Conservation (phyloP, 2,888 invertebrate species). For the Patella ulyssiponensis region DNA sequence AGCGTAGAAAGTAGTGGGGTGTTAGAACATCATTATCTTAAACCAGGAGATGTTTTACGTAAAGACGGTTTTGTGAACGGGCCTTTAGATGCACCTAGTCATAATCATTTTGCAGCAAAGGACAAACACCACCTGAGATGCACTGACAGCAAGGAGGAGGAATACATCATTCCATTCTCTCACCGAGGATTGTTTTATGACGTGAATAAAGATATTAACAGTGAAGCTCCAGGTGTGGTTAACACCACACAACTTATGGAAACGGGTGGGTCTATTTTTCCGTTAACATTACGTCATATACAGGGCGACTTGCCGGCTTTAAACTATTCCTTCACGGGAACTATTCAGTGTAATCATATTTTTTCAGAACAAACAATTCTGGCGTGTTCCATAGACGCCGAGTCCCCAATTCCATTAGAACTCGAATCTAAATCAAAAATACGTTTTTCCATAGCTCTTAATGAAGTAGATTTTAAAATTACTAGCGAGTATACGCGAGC, state of each 20-base stretch:
- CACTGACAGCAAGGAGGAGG: slow-evolving; percentile 47
- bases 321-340: slow-evolving; percentile 43
- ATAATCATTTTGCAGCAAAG: neutral
- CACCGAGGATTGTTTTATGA: slow-evolving; percentile 43
- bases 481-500: slow-evolving; percentile 45
- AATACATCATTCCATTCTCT: slow-evolving; percentile 41
- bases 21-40: slow-evolving; percentile 33
- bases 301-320: slow-evolving; percentile 49
- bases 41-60: slow-evolving; percentile 38
- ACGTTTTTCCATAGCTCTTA: slow-evolving; percentile 47
- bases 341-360: slow-evolving; percentile 39
- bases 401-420: slow-evolving; percentile 43
- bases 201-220: slow-evolving; percentile 32
- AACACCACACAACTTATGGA: slow-evolving; percentile 22
- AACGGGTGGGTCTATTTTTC: slow-evolving; percentile 37
- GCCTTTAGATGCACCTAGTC: slow-evolving; percentile 3
- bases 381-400: slow-evolving; percentile 44
- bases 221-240: slow-evolving; percentile 22
- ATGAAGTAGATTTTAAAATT: slow-evolving; percentile 42
- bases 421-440: slow-evolving; percentile 43
- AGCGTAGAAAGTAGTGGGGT: slow-evolving; percentile 21
- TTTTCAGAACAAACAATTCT: slow-evolving; percentile 49
- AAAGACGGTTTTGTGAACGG: slow-evolving; percentile 33
- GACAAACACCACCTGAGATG: slow-evolving; percentile 33
- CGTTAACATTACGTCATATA: slow-evolving; percentile 43